Evolutionary conservation across 2,888 invertebrate genomes (phyloP).

Genomic region (Molorchus minor): DNA sequence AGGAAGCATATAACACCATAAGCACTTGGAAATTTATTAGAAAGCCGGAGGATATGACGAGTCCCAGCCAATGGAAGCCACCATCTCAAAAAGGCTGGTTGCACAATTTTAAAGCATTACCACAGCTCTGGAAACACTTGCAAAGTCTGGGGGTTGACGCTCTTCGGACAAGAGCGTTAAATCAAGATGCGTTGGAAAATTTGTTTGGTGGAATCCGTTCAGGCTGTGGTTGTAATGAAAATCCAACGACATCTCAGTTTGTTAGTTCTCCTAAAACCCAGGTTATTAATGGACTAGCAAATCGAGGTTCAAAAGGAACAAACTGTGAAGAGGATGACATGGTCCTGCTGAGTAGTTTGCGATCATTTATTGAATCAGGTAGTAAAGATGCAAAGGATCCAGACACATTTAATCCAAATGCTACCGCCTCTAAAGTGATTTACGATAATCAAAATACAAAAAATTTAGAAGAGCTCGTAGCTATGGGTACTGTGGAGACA

Average conservation of each 20-base stretch:
- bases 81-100: background rate
- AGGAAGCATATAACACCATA: background rate
- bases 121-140: background rate
- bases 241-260: slow-evolving; percentile 29
- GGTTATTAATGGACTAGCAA: slow-evolving; percentile 26
- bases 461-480: background rate
- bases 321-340: too few species aligned
- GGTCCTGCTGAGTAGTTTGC: background rate
- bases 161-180: background rate
- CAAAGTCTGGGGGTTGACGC: background rate
- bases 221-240: slow-evolving; percentile 34
- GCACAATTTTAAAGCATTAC: background rate
- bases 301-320: background rate
- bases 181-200: too few species aligned
- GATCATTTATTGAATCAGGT: background rate
- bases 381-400: background rate
- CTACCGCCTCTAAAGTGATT: background rate
- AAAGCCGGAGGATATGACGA: background rate
- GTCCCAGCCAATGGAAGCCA: background rate
- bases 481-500: background rate
- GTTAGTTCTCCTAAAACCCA: slow-evolving; percentile 23
- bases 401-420: background rate
- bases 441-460: background rate
- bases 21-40: slow-evolving; percentile 2
- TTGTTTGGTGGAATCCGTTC: slow-evolving; percentile 30